A percentile compares a stretch with the other conserved stretches of the same genome.
These are phyloP conservation scores for Castor canadensis DNA, from an alignment of 2,113 vertebrate genomes.

Conservation along the genomic window DNA sequence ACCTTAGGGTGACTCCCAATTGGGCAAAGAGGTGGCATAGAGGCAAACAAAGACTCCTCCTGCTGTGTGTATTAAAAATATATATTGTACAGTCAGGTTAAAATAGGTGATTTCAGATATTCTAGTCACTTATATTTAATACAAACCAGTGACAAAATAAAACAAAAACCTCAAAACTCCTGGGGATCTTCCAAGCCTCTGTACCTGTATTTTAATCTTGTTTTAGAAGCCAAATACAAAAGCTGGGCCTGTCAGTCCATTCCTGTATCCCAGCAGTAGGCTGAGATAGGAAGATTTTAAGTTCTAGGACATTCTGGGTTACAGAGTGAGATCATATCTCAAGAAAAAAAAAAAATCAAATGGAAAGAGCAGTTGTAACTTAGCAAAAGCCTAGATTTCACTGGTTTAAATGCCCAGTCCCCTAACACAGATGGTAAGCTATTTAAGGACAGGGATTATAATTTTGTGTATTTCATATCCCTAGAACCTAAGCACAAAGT, in stretches of 20 bases:
- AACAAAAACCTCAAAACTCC: background rate
- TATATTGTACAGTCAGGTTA: background rate
- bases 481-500: background rate
- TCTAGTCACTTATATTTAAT: background rate
- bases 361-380: background rate
- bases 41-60: conserved; percentile 89
- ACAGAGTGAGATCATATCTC: too few species aligned
- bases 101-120: background rate
- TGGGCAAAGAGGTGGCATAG: conserved; percentile 91
- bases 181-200: background rate
- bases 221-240: conserved; percentile 45
- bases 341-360: background rate
- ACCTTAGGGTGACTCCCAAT: conserved; percentile 90
- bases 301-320: background rate
- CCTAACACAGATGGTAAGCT: background rate
- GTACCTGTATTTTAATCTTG: background rate
- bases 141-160: background rate
- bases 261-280: background rate
- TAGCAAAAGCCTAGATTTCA: background rate
- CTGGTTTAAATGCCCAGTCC: background rate
- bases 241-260: background rate
- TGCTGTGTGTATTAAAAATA: conserved; percentile 81
- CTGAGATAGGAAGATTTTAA: background rate
- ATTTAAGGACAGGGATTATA: background rate
- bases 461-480: conserved; percentile 4